phyloP scores from a whole-genome alignment of 2,888 invertebrate species.

The Athripsodes cinereus region DNA sequence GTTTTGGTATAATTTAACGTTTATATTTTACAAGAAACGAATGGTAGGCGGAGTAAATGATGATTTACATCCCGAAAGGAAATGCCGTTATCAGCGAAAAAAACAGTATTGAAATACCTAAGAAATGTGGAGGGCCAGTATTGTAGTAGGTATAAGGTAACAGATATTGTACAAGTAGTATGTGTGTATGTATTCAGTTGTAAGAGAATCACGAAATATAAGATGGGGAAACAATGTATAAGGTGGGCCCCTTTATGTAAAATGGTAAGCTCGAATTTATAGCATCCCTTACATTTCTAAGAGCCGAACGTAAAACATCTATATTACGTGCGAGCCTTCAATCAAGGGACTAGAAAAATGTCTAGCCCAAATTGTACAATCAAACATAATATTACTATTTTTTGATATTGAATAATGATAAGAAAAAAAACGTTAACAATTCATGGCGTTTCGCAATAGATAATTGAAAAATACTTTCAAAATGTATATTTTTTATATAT shows the following conservation, averaged over 20 bases:
- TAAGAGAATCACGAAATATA: constrained; percentile 19
- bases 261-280: constrained; percentile 25
- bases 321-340: not conserved
- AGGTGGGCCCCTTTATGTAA: constrained; percentile 24
- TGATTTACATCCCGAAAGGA: constrained; percentile 1
- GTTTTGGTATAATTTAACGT: not conserved
- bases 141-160: not conserved
- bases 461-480: too few species aligned
- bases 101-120: constrained; percentile 6
- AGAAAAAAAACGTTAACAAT: too few species aligned
- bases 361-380: too few species aligned
- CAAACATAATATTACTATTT: too few species aligned
- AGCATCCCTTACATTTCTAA: constrained; percentile 18
- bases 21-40: not conserved
- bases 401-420: too few species aligned
- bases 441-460: too few species aligned
- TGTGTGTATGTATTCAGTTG: constrained; percentile 6
- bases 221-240: constrained; percentile 15
- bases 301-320: not conserved
- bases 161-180: not conserved
- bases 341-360: not conserved
- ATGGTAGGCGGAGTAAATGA: not conserved
- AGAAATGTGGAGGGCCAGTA: not conserved
- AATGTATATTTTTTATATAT: too few species aligned
- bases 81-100: constrained; percentile 5